Conservation (phyloP, 2,113 vertebrate species). For the Psophia crepitans region DNA sequence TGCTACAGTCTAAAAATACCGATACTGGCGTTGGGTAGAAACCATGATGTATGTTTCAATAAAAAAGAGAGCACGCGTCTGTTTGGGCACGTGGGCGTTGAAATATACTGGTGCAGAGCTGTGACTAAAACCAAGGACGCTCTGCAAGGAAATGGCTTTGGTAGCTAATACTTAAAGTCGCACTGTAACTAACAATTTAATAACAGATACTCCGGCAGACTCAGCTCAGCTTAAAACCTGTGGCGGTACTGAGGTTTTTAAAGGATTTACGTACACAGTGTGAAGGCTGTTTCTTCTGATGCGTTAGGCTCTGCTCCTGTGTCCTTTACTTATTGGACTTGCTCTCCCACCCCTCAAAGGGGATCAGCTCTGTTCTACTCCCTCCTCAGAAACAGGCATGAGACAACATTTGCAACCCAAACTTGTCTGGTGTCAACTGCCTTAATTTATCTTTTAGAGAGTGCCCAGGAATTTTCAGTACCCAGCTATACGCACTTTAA, state of each 20-base stretch:
- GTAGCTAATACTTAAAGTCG: neutral
- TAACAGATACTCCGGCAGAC: neutral
- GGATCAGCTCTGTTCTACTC: neutral
- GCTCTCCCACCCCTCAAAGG: neutral
- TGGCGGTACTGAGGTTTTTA: neutral
- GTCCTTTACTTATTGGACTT: neutral
- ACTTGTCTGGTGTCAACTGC: neutral
- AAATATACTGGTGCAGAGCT: neutral
- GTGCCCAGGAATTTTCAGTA: neutral
- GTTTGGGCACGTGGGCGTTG: neutral
- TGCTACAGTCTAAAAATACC: conserved; percentile 12
- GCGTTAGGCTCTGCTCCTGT: neutral
- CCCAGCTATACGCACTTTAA: neutral
- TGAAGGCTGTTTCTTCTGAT: neutral
- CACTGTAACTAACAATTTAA: conserved; percentile 43
- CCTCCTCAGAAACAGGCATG: neutral
- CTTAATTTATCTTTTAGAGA: neutral
- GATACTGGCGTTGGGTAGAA: neutral
- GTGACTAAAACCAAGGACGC: conserved; percentile 10
- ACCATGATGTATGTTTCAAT: neutral
- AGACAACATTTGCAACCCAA: neutral
- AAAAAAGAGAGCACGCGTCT: neutral
- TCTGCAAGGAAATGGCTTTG: neutral
- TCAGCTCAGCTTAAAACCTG: neutral
- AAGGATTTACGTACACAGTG: neutral